Evolutionary conservation across 2,888 invertebrate species (phyloP).

Genomic region (Patella caerulea): DNA sequence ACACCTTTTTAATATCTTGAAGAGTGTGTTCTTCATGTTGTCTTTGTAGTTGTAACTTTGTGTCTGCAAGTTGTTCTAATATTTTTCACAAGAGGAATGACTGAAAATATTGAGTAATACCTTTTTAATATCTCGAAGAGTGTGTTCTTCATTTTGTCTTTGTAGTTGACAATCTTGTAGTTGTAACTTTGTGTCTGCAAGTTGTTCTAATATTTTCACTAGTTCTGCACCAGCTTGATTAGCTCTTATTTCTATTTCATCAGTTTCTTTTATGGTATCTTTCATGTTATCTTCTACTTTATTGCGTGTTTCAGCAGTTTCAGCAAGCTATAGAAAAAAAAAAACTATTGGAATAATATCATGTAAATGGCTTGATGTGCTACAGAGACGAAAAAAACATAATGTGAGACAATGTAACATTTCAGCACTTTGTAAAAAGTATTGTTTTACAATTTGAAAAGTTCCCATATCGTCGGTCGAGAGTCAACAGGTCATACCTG

Average conservation of each 20-base stretch:
- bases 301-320: slow-evolving; percentile 57
- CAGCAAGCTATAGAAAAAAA: slow-evolving; percentile 27
- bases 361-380: no score
- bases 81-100: no score
- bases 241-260: slow-evolving; percentile 63
- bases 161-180: slow-evolving; percentile 51
- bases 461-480: no score
- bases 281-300: slow-evolving; percentile 53
- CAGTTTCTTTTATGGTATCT: slow-evolving; percentile 55
- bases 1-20: slow-evolving; percentile 60
- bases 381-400: no score
- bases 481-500: no score
- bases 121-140: slow-evolving; percentile 60
- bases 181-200: slow-evolving; percentile 51
- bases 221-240: slow-evolving; percentile 61
- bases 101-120: slow-evolving; percentile 33
- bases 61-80: slow-evolving; percentile 50
- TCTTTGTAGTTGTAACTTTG: slow-evolving; percentile 53
- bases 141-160: slow-evolving; percentile 53
- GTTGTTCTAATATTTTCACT: slow-evolving; percentile 57
- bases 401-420: no score
- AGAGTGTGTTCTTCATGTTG: slow-evolving; percentile 57
- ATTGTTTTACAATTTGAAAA: no score
- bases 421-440: no score
- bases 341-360: no score